Conservation (phyloP, 2,113 vertebrate genomes). For the Spheniscus mendiculus region DNA sequence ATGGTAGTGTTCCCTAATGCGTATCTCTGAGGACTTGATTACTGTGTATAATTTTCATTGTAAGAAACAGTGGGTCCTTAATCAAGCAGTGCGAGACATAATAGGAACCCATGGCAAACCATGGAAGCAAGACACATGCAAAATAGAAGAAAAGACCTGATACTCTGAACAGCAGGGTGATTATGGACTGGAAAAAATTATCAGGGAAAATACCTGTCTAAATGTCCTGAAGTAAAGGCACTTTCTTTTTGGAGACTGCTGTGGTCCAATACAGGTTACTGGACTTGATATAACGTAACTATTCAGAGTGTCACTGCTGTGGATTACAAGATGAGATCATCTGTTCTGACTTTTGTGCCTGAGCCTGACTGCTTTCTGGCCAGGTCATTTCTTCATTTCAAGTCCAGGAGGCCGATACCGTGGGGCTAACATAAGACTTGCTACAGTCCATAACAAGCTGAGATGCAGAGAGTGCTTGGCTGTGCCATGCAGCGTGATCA, state of each 20-base stretch:
- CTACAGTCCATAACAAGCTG: not conserved
- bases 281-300: not conserved
- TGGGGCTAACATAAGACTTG: not conserved
- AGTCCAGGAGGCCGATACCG: not conserved
- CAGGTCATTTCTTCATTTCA: not conserved
- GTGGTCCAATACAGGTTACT: not conserved
- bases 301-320: not conserved
- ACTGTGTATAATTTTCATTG: not conserved
- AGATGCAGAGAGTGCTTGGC: not conserved
- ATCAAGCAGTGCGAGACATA: not conserved
- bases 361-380: not conserved
- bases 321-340: not conserved
- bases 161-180: not conserved
- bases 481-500: rapidly evolving
- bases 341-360: not conserved
- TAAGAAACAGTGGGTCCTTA: not conserved
- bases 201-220: not conserved
- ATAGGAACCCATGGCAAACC: not conserved
- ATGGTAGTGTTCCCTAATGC: not conserved
- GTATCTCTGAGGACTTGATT: not conserved
- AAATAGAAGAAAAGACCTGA: not conserved
- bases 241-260: not conserved
- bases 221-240: not conserved
- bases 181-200: not conserved
- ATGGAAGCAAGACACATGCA: not conserved